phyloP scores from a whole-genome alignment of 2,888 invertebrate species.

The Stenichneumon culpator region DNA sequence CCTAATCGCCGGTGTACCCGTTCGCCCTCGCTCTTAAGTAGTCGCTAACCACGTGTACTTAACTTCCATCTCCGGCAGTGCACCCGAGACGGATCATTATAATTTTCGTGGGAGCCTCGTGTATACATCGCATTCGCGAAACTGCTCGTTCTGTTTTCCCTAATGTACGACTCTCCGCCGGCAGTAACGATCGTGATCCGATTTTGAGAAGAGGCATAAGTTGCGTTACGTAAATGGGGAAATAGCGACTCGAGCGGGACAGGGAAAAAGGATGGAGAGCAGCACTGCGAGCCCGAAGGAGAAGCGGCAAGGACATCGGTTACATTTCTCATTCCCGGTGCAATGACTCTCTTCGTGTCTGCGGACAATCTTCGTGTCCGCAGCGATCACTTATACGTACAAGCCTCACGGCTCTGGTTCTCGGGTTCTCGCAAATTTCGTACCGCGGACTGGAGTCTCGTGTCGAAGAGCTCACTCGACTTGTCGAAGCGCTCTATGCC shows the following conservation, averaged over 20 bases:
- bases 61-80: slow-evolving; percentile 64
- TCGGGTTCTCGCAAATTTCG: background rate
- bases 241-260: background rate
- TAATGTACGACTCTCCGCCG: background rate
- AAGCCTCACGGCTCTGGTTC: slow-evolving; percentile 36
- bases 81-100: slow-evolving; percentile 63
- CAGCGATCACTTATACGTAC: slow-evolving; percentile 57
- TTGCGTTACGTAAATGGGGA: background rate
- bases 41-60: slow-evolving; percentile 70
- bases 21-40: slow-evolving; percentile 63
- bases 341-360: slow-evolving; percentile 56
- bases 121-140: slow-evolving; percentile 45
- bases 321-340: slow-evolving; percentile 18
- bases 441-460: background rate
- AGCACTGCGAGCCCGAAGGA: background rate
- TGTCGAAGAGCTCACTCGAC: slow-evolving; percentile 1
- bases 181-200: background rate
- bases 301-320: slow-evolving; percentile 37
- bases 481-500: background rate
- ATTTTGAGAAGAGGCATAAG: background rate
- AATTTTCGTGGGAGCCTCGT: slow-evolving; percentile 61
- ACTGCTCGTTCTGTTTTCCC: slow-evolving; percentile 24
- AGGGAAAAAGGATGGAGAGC: background rate
- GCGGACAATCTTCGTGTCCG: slow-evolving; percentile 60
- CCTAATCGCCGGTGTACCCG: slow-evolving; percentile 64